Percentiles rank a stretch among this genome's conserved stretches.
Evolutionary conservation across 2,113 vertebrate species (phyloP).

Genomic region (Rhinoptilus africanus): DNA sequence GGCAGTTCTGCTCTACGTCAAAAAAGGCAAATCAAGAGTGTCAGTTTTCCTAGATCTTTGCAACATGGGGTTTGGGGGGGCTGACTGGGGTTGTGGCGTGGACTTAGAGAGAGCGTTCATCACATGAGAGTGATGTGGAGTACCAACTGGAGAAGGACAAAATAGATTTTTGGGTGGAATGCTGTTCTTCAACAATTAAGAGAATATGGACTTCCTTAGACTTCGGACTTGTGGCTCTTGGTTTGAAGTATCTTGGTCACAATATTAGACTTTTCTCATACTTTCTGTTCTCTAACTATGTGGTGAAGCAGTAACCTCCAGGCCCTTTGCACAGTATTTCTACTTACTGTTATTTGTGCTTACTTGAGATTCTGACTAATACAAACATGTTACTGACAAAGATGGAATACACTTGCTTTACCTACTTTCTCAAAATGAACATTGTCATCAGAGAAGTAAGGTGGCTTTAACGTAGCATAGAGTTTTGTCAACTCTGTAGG

Average conservation of each 20-base stretch:
- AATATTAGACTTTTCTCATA: neutral
- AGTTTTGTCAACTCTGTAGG: neutral
- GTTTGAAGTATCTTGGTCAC: neutral
- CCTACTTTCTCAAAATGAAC: neutral
- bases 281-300: neutral
- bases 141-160: neutral
- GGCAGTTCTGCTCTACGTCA: neutral
- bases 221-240: neutral
- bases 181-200: neutral
- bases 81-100: neutral
- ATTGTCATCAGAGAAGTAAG: neutral
- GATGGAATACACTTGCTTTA: neutral
- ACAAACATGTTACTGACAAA: neutral
- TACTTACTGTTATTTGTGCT: neutral
- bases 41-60: neutral
- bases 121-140: neutral
- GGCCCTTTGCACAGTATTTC: neutral
- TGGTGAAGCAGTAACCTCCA: neutral
- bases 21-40: neutral
- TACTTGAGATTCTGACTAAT: neutral
- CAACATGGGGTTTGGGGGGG: accelerated
- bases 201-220: neutral
- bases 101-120: neutral
- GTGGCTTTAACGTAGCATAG: neutral
- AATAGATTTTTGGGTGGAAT: neutral